Evolutionary conservation across 2,888 invertebrate species (phyloP), one percentile per base, ranked within the genome.

Genomic region (Mylabris sibirica): DNA sequence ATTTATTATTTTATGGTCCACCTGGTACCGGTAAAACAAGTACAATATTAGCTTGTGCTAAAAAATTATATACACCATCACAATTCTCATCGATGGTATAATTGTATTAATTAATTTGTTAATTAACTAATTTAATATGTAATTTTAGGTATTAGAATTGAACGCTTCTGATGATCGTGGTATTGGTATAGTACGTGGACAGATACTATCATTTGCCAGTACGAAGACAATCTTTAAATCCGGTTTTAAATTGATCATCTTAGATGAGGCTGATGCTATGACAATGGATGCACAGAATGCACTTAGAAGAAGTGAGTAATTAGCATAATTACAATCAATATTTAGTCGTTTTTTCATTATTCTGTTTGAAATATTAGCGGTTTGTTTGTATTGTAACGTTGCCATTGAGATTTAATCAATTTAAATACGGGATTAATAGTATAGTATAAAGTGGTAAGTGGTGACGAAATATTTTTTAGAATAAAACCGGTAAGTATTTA

Each of bases 211-310:
- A 83, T 99, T 99, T 89, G 98, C 99, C 2, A 97, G 97, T 74
- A 99, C 98, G 3, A 91, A 95, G 81, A 97, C 97, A 5, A 95
- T 98, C 79, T 98, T 97, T 82, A 96, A 93, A 85, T 92, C 93
- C 61, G 95, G 96, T 0, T 97, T 96, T 75, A 99, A 99, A 83
- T 86, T 99, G 49, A 95, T 99, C 57, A 98, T 99, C 75, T 87
- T 99, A 24, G 99, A 99, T 88, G 99, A 99, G 88, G 99, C 99
- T 0, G 99, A 99, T 88, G 97, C 98, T 0, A 99, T 99, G 99
- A 99, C 99, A 0, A 94, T 95, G 84, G 99, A 99, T 90, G 99
- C 99, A 1, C 99, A 99, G 84, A 99, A 99, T 89, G 99, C 99
- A 34, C 87, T 98, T 0, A 88, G 98, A 76, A 90, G 97, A 89